Conservation (phyloP, 2,888 invertebrate genomes). For the Drosophila cognata region DNA sequence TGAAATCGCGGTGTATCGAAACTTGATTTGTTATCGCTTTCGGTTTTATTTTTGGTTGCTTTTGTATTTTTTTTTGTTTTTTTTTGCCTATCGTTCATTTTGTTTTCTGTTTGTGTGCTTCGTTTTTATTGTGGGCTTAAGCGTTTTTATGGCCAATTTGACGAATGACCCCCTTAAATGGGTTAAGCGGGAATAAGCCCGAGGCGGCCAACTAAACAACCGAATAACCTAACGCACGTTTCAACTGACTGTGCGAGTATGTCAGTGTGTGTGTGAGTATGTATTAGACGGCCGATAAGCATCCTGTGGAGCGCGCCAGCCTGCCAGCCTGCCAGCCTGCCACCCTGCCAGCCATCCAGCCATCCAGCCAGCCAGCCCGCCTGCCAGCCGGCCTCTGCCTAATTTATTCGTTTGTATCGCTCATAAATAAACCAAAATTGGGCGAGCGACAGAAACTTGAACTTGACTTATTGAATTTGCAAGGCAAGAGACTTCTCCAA, state of each 20-base stretch:
- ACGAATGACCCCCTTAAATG: constrained; percentile 75
- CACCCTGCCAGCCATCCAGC: constrained; percentile 36
- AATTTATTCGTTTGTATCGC: constrained; percentile 78
- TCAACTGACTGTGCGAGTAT: constrained; percentile 11
- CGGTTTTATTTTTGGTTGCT: constrained; percentile 11
- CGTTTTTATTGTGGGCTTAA: constrained; percentile 67
- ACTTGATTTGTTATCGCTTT: constrained; percentile 25
- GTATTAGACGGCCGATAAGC: constrained; percentile 50
- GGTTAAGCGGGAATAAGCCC: constrained; percentile 69
- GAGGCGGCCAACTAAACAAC: constrained; percentile 59
- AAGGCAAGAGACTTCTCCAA: constrained; percentile 59
- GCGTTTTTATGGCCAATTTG: constrained; percentile 79
- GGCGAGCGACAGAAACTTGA: constrained; percentile 62
- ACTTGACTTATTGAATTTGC: constrained; percentile 77
- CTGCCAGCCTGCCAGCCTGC: constrained; percentile 29
- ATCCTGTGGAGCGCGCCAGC: constrained; percentile 40
- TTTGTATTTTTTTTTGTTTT: constrained; percentile 5
- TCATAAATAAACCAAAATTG: constrained; percentile 79
- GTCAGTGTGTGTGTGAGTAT: constrained; percentile 13
- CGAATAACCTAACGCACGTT: constrained; percentile 59
- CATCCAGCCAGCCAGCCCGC: constrained; percentile 28
- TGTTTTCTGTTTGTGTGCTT: constrained; percentile 49
- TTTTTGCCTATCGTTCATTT: constrained; percentile 54
- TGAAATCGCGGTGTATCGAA: constrained; percentile 24
- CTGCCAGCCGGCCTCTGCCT: constrained; percentile 53